Conservation (phyloP, 2,113 vertebrate species). For the human region GRCh38 chr6:115956001-115956500, state of each 20-base stretch:
- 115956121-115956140: background rate
- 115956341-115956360: slow-evolving; percentile 47
- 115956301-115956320: slow-evolving; percentile 38
- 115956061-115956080: background rate
- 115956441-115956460: slow-evolving; percentile 92
- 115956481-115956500: slow-evolving; percentile 99
- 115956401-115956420: slow-evolving; percentile 68
- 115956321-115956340: slow-evolving; percentile 40
- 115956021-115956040: background rate
- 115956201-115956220: background rate
- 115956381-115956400: slow-evolving; percentile 65
- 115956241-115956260: slow-evolving; percentile 54
- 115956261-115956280: background rate
- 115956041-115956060: background rate
- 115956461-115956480: slow-evolving; percentile 94
- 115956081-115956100: background rate
- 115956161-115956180: background rate
- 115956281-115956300: slow-evolving; percentile 28
- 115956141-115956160: slow-evolving; percentile 10
- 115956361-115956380: slow-evolving; percentile 61
- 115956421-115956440: slow-evolving; percentile 54
- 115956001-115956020: background rate
- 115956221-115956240: slow-evolving; percentile 38
- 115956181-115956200: slow-evolving; percentile 39
- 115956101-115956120: background rate